Percentiles rank a stretch among this genome's conserved stretches.
Conservation (phyloP, 2,888 invertebrate genomes). For the Stegophylla sp. region DNA sequence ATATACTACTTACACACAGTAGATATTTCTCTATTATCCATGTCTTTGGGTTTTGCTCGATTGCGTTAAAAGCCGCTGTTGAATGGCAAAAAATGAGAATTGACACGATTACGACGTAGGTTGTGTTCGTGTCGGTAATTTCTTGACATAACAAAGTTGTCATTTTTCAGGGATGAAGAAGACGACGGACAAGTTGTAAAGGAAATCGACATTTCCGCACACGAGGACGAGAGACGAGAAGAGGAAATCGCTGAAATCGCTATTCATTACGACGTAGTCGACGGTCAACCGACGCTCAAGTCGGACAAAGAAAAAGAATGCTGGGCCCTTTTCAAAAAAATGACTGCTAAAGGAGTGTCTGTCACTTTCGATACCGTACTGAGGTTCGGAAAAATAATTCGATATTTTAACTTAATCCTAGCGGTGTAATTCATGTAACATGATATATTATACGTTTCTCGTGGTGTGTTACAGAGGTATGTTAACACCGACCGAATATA, state of each 20-base stretch:
- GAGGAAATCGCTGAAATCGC: neutral
- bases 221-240: neutral
- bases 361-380: conserved; percentile 75
- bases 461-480: conserved; percentile 70
- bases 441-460: conserved; percentile 6
- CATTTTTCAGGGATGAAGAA: conserved; percentile 24
- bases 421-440: too few relatives aligned
- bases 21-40: neutral
- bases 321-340: conserved; percentile 74
- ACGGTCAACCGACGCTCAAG: conserved; percentile 65
- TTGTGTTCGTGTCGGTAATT: neutral
- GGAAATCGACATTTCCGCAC: neutral
- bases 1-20: neutral
- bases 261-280: conserved; percentile 16
- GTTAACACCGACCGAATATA: conserved; percentile 76
- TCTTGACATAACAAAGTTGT: neutral
- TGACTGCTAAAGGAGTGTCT: conserved; percentile 73
- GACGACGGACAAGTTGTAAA: conserved; percentile 13
- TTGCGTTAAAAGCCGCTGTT: neutral
- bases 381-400: conserved; percentile 64
- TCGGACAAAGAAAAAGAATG: conserved; percentile 72
- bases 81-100: conserved; percentile 6
- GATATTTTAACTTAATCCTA: neutral
- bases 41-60: neutral
- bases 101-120: neutral